Percentiles rank a stretch among this genome's conserved stretches.
Evolutionary conservation across 2,888 invertebrate genomes (phyloP).

Genomic region (Dasysyrphus tricinctus): DNA sequence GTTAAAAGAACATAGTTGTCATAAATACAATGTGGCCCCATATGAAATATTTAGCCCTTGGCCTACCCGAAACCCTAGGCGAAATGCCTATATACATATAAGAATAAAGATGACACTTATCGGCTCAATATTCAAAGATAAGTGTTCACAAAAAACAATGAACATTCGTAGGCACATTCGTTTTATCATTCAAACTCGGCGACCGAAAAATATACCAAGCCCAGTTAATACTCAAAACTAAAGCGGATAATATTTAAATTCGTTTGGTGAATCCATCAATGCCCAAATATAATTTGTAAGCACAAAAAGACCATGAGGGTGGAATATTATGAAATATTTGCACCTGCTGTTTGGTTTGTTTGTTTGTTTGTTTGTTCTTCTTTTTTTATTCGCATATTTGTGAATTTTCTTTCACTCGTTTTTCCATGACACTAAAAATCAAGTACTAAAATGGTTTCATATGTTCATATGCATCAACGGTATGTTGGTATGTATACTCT

Average conservation of each 20-base stretch:
- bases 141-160: too few species aligned
- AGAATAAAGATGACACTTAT: too few species aligned
- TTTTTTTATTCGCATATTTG: neutral
- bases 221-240: slow-evolving; percentile 6
- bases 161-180: neutral
- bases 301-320: slow-evolving; percentile 44
- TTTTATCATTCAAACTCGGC: neutral
- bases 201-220: neutral
- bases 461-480: slow-evolving; percentile 4
- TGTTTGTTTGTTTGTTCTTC: neutral
- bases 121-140: too few species aligned
- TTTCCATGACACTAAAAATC: slow-evolving; percentile 72
- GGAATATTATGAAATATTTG: slow-evolving; percentile 58
- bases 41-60: too few species aligned
- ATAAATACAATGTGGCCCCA: too few species aligned
- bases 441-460: slow-evolving; percentile 49
- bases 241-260: slow-evolving; percentile 2
- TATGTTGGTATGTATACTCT: neutral
- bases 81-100: too few species aligned
- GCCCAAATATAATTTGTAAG: slow-evolving; percentile 7
- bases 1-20: too few species aligned
- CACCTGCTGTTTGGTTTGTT: slow-evolving; percentile 49
- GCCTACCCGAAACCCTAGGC: too few species aligned
- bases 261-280: slow-evolving; percentile 5
- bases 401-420: slow-evolving; percentile 33